Percentiles rank a stretch among this genome's conserved stretches.
Conservation (phyloP, 2,797 vertebrate genomes). For the Lemur catta region DNA sequence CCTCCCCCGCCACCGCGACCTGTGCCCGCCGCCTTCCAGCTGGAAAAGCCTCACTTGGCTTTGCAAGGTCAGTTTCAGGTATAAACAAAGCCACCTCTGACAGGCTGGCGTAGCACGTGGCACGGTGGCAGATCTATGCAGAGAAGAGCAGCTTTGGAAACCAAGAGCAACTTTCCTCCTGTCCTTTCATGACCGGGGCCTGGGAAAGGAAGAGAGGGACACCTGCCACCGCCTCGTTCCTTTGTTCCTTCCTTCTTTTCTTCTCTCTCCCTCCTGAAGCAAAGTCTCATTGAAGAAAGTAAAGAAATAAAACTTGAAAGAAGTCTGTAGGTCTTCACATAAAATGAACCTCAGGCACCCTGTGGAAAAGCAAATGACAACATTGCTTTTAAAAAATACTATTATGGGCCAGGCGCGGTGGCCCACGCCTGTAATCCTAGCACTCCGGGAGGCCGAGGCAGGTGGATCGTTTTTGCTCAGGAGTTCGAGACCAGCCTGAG, state of each 20-base stretch:
- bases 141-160: neutral
- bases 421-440: too few relatives aligned
- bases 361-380: slow-evolving; percentile 14
- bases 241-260: neutral
- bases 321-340: neutral
- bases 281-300: neutral
- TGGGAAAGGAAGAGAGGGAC: neutral
- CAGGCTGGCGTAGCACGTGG: neutral
- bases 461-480: too few relatives aligned
- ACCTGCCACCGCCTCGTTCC: rapidly evolving
- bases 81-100: neutral
- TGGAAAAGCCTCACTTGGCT: slow-evolving; percentile 20
- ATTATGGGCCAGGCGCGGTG: too few relatives aligned
- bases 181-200: neutral
- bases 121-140: neutral
- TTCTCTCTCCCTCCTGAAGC: neutral
- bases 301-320: slow-evolving; percentile 1
- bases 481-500: too few relatives aligned
- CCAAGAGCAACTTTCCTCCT: neutral
- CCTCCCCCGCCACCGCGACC: slow-evolving; percentile 73
- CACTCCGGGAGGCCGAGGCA: too few relatives aligned
- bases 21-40: slow-evolving; percentile 33
- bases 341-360: neutral
- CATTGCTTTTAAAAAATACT: neutral
- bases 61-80: slow-evolving; percentile 77